These are phyloP conservation scores for Leucophenga varia DNA, from an alignment of 1,140 invertebrate species.

Conservation along the genomic window DNA sequence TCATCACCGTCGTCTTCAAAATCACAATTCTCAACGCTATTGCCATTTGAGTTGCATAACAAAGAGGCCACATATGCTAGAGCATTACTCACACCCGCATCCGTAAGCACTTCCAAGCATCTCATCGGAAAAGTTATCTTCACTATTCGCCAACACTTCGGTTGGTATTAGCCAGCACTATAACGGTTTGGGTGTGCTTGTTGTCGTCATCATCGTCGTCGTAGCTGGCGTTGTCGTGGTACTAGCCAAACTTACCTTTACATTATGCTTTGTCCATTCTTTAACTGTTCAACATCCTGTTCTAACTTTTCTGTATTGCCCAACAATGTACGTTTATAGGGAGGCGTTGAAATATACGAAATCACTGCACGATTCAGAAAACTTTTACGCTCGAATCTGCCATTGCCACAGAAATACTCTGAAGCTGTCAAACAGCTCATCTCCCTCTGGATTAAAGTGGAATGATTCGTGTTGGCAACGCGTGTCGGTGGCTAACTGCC, in stretches of 20 bases:
- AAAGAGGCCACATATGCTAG: constrained; percentile 43
- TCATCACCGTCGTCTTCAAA: constrained; percentile 11
- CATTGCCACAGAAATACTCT: constrained; percentile 50
- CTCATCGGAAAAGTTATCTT: constrained; percentile 26
- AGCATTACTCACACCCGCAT: constrained; percentile 47
- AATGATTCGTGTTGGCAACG: constrained; percentile 43
- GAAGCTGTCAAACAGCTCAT: constrained; percentile 48
- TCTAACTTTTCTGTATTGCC: not conserved
- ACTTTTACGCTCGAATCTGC: constrained; percentile 49
- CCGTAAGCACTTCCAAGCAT: constrained; percentile 45
- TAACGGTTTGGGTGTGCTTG: too few relatives aligned
- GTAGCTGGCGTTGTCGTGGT: too few relatives aligned
- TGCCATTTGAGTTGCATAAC: constrained; percentile 35
- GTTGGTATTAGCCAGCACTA: too few relatives aligned
- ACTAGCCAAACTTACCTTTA: too few relatives aligned
- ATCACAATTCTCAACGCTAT: too few relatives aligned
- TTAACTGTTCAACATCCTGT: too few relatives aligned
- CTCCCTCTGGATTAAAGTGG: constrained; percentile 51
- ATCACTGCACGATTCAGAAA: constrained; percentile 52
- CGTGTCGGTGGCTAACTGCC: constrained; percentile 28
- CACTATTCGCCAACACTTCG: constrained; percentile 15
- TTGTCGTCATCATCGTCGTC: constrained; percentile 19
- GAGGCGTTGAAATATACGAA: too few relatives aligned
- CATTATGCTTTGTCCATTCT: too few relatives aligned
- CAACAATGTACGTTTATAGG: not conserved